Evolutionary conservation across 2,113 vertebrate genomes (phyloP).

Genomic region (Trematomus loennbergii): DNA sequence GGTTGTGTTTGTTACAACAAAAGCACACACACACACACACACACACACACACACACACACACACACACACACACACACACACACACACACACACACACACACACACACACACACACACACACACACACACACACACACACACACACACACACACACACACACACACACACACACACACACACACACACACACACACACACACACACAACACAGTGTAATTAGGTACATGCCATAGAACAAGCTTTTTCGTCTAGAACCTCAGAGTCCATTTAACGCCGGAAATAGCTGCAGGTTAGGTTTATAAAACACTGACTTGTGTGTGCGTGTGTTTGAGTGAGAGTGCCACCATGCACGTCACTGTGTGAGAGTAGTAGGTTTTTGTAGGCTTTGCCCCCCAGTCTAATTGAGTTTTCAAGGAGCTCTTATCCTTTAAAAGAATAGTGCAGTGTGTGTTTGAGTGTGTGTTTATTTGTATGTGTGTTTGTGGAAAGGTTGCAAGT

Average conservation of each 20-base stretch:
- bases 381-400: conserved; percentile 69
- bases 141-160: conserved; percentile 16
- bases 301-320: conserved; percentile 54
- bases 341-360: conserved; percentile 9
- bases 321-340: neutral
- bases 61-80: conserved; percentile 17
- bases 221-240: conserved; percentile 61
- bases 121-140: conserved; percentile 26
- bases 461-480: neutral
- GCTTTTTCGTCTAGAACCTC: conserved; percentile 61
- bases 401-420: conserved; percentile 80
- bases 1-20: conserved; percentile 15
- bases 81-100: conserved; percentile 22
- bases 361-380: conserved; percentile 47
- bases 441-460: conserved; percentile 21
- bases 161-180: conserved; percentile 26
- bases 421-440: conserved; percentile 71
- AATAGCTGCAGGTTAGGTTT: conserved; percentile 73
- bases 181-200: too few relatives aligned
- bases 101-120: conserved; percentile 24
- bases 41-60: neutral
- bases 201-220: conserved; percentile 55
- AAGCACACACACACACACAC: conserved; percentile 21
- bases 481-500: conserved; percentile 1
- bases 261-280: conserved; percentile 73